Evolutionary conservation across 30 jellyfish, hydroid and myxozoan species (phyloP).

Genomic region (Cassiopea xamachana): DNA sequence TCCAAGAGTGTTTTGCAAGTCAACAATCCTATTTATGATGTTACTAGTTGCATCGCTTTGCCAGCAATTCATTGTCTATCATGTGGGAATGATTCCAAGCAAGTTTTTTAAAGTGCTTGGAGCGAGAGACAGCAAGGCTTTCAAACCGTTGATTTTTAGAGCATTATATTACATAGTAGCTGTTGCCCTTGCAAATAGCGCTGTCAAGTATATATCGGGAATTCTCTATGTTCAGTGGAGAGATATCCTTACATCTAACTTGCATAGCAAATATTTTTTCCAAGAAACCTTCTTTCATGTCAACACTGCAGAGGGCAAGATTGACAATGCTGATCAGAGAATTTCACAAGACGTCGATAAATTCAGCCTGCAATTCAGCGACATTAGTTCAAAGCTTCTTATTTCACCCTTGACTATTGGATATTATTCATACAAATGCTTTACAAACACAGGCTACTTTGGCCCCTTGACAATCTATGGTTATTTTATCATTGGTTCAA

Average conservation of each 20-base stretch:
- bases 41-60: slow-evolving; percentile 72
- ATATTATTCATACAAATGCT: slow-evolving; percentile 81
- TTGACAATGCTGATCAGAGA: slow-evolving; percentile 94
- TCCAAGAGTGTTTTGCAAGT: slow-evolving; percentile 46
- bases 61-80: slow-evolving; percentile 83
- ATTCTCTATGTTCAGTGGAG: slow-evolving; percentile 85
- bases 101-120: slow-evolving; percentile 85
- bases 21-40: slow-evolving; percentile 67
- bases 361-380: slow-evolving; percentile 79
- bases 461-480: slow-evolving; percentile 86
- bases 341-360: slow-evolving; percentile 93
- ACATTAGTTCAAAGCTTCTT: slow-evolving; percentile 71
- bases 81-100: slow-evolving; percentile 94
- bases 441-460: slow-evolving; percentile 74
- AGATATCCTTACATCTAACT: slow-evolving; percentile 42
- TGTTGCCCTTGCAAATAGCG: slow-evolving; percentile 78
- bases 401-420: slow-evolving; percentile 89
- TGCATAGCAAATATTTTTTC: slow-evolving; percentile 76
- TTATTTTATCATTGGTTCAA: slow-evolving; percentile 82
- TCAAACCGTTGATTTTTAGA: slow-evolving; percentile 67
- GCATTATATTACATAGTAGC: slow-evolving; percentile 68
- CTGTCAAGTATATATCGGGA: slow-evolving; percentile 82
- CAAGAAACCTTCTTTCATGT: slow-evolving; percentile 61
- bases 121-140: slow-evolving; percentile 53
- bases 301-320: slow-evolving; percentile 36